phyloP scores from a whole-genome alignment of 2,888 invertebrate species.

The Phlogophora meticulosa region DNA sequence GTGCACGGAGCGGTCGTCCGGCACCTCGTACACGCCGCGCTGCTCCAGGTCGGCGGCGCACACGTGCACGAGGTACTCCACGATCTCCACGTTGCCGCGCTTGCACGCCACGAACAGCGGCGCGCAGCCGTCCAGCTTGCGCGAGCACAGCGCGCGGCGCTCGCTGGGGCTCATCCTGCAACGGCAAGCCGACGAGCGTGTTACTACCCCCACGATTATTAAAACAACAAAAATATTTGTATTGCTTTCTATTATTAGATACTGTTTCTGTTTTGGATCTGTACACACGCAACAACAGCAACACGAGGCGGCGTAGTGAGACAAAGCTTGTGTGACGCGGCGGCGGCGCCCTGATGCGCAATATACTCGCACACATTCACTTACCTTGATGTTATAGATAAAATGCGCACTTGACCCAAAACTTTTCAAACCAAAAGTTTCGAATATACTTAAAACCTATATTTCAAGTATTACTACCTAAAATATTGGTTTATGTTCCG shows the following conservation, averaged over 20 bases:
- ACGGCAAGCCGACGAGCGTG: neutral
- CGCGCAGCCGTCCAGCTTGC: conserved; percentile 94
- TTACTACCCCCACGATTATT: no score
- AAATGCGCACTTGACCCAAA: neutral
- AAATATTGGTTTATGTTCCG: no score
- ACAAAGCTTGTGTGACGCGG: neutral
- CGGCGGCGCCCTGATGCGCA: neutral
- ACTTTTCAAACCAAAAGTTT: no score
- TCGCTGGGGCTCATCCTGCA: conserved; percentile 90
- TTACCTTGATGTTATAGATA: neutral
- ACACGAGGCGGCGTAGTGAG: no score
- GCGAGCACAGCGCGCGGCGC: conserved; percentile 93
- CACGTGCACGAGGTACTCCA: conserved; percentile 95
- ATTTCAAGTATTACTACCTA: no score
- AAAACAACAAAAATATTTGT: no score
- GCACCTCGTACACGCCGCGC: conserved; percentile 94
- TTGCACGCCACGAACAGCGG: conserved; percentile 95
- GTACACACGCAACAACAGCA: no score
- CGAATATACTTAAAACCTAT: no score
- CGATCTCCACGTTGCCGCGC: conserved; percentile 95
- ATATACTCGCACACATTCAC: neutral
- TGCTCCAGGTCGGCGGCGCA: conserved; percentile 97
- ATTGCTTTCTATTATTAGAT: no score
- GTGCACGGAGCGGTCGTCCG: conserved; percentile 95
- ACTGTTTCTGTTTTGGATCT: no score